Conservation (phyloP, 2,113 vertebrate species). For the Morone chrysops region DNA sequence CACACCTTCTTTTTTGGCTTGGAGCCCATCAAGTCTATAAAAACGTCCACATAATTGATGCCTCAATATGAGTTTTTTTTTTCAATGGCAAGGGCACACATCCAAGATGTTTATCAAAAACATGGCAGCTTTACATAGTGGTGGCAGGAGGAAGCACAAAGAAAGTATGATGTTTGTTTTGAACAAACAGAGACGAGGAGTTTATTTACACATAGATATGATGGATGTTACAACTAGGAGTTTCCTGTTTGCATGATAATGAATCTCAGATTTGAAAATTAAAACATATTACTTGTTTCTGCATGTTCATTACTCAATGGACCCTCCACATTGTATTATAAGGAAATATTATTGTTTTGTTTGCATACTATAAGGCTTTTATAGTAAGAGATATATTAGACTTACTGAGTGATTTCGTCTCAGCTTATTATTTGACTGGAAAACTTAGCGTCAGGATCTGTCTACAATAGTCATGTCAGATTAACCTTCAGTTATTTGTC, state of each 20-base stretch:
- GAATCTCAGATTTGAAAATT: slow-evolving; percentile 32
- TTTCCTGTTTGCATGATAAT: slow-evolving; percentile 61
- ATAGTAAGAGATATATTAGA: background rate
- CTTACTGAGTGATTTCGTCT: background rate
- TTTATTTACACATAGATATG: slow-evolving; percentile 71
- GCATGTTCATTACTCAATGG: background rate
- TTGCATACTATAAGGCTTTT: background rate
- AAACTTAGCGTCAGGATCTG: slow-evolving; percentile 21
- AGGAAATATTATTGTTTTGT: background rate
- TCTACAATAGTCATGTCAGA: slow-evolving; percentile 44
- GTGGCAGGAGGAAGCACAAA: slow-evolving; percentile 62
- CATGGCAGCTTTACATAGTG: slow-evolving; percentile 56
- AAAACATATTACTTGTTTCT: slow-evolving; percentile 1
- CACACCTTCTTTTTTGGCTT: slow-evolving; percentile 82
- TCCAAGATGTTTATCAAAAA: slow-evolving; percentile 78
- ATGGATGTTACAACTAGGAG: slow-evolving; percentile 40
- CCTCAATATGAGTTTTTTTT: slow-evolving; percentile 74
- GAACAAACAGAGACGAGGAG: slow-evolving; percentile 69
- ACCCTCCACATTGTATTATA: background rate
- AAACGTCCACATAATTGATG: slow-evolving; percentile 81
- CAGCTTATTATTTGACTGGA: background rate
- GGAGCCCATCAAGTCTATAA: slow-evolving; percentile 73
- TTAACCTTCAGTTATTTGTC: slow-evolving; percentile 76
- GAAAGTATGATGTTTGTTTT: slow-evolving; percentile 68
- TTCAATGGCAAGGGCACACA: slow-evolving; percentile 66